Conservation (phyloP, 2,888 invertebrate genomes). For the Cantharis rufa region DNA sequence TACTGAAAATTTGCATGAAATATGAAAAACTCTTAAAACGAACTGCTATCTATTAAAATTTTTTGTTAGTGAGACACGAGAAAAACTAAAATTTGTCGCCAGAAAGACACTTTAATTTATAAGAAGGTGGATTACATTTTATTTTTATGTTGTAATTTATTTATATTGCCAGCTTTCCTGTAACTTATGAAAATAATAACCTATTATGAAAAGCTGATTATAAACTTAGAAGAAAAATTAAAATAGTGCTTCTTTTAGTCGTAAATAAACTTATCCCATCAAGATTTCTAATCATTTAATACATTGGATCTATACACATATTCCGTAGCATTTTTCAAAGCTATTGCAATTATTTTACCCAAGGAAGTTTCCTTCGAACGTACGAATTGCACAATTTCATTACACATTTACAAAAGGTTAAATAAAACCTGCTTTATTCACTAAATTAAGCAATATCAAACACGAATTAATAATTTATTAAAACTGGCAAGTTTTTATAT, state of each 20-base stretch:
- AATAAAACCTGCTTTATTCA: too few relatives aligned
- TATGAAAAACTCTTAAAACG: slow-evolving; percentile 8
- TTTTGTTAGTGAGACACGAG: background rate
- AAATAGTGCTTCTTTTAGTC: too few relatives aligned
- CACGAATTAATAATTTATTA: too few relatives aligned
- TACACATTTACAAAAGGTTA: too few relatives aligned
- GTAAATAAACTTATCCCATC: background rate
- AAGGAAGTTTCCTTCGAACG: background rate
- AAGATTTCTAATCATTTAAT: background rate
- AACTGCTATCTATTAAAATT: slow-evolving; percentile 7
- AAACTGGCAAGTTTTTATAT: too few relatives aligned
- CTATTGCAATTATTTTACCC: background rate
- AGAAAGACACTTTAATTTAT: background rate
- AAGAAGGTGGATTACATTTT: background rate
- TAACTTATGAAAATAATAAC: background rate
- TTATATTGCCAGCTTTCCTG: background rate
- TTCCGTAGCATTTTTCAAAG: background rate
- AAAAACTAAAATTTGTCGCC: background rate
- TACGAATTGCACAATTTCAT: too few relatives aligned
- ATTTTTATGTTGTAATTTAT: background rate
- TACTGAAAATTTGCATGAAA: slow-evolving; percentile 12
- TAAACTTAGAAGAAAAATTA: background rate
- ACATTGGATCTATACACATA: too few relatives aligned
- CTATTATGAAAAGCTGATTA: background rate
- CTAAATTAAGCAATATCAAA: too few relatives aligned